phyloP scores from a whole-genome alignment of 2,888 invertebrate genomes.

The Tholera decimalis region DNA sequence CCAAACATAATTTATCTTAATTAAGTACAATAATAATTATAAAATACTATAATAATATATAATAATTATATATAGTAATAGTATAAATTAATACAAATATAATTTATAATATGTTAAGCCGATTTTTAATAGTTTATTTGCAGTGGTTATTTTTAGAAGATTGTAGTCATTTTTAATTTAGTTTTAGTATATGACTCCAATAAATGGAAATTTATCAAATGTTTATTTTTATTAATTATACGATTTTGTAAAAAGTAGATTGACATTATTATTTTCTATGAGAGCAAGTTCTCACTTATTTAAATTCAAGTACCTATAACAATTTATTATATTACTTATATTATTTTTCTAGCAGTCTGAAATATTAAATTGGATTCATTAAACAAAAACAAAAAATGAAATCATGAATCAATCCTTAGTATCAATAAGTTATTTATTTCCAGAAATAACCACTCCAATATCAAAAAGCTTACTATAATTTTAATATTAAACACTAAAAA shows the following conservation, averaged over 20 bases:
- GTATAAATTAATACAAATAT: slow-evolving; percentile 67
- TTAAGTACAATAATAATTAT: slow-evolving; percentile 75
- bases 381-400: too few relatives aligned
- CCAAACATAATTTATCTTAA: slow-evolving; percentile 60
- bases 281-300: neutral
- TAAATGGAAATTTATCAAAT: neutral
- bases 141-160: slow-evolving; percentile 54
- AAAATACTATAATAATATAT: slow-evolving; percentile 60
- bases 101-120: slow-evolving; percentile 61
- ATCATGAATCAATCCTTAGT: too few relatives aligned
- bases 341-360: neutral
- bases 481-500: slow-evolving; percentile 76
- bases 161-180: neutral
- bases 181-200: neutral
- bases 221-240: neutral
- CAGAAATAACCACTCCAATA: slow-evolving; percentile 62
- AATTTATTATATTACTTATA: too few relatives aligned
- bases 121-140: slow-evolving; percentile 42
- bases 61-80: slow-evolving; percentile 50
- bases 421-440: neutral
- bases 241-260: neutral
- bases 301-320: neutral
- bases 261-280: neutral
- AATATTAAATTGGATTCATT: neutral
- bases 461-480: slow-evolving; percentile 66